phyloP scores from a whole-genome alignment of 2,113 vertebrate species.

The Coryphaenoides rupestris region DNA sequence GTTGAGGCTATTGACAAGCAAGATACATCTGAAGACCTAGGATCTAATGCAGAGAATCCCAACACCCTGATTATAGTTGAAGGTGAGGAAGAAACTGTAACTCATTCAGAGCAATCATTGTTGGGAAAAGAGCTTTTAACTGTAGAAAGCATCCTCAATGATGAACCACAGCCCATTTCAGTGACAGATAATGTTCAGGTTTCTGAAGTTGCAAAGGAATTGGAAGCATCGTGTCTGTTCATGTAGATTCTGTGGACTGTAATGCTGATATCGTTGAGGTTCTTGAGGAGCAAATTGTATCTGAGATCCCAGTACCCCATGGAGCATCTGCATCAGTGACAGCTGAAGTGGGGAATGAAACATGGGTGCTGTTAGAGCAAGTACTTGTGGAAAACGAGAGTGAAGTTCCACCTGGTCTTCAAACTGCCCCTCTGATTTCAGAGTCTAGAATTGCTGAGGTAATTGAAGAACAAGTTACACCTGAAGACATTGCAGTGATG shows the following conservation, averaged over 20 bases:
- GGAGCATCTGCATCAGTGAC: constrained; percentile 3
- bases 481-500: no score
- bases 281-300: constrained; percentile 15
- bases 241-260: background rate
- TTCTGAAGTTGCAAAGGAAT: constrained; percentile 17
- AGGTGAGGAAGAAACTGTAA: background rate
- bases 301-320: constrained; percentile 11
- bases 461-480: constrained; percentile 15
- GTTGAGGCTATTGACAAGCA: background rate
- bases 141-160: constrained; percentile 2
- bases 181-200: constrained; percentile 11
- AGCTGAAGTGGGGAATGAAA: background rate
- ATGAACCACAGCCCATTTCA: constrained; percentile 5
- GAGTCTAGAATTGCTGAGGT: constrained; percentile 8
- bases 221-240: background rate
- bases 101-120: constrained; percentile 4
- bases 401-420: constrained; percentile 11
- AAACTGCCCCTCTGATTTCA: constrained; percentile 9
- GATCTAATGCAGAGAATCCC: no score
- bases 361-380: constrained; percentile 1
- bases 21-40: background rate
- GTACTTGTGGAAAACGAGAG: constrained; percentile 2
- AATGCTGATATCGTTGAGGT: background rate
- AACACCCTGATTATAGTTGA: no score
- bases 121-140: constrained; percentile 3